Evolutionary conservation across 2,113 vertebrate genomes (phyloP).

Genomic region (Danio rerio): DNA sequence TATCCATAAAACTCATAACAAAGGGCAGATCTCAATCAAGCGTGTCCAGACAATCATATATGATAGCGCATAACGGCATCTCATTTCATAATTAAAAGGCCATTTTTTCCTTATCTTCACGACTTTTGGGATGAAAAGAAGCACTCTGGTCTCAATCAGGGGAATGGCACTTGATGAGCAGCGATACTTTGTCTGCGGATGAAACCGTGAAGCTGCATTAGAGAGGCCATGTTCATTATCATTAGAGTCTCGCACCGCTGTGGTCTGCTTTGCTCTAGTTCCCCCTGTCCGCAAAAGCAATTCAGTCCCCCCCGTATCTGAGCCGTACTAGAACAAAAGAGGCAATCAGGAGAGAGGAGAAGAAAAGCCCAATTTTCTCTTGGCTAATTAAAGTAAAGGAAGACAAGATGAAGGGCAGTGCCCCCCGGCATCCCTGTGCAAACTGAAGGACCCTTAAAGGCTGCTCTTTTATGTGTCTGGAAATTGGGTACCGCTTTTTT

Average conservation of each 20-base stretch:
- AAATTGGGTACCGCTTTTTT: conserved; percentile 51
- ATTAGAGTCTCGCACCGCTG: conserved; percentile 32
- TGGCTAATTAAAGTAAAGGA: conserved; percentile 56
- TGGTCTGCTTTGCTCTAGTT: conserved; percentile 34
- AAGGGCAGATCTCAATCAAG: neutral
- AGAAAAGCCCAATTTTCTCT: conserved; percentile 55
- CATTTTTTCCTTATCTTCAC: conserved; percentile 14
- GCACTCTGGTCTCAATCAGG: conserved; percentile 30
- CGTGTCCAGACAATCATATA: conserved; percentile 1
- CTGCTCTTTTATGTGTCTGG: conserved; percentile 53
- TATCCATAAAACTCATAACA: conserved; percentile 5
- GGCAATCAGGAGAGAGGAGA: conserved; percentile 42
- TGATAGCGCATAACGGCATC: neutral
- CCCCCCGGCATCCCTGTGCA: conserved; percentile 32
- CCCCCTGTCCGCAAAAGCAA: conserved; percentile 29
- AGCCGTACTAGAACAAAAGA: conserved; percentile 53
- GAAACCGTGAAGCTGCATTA: conserved; percentile 31
- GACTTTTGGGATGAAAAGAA: conserved; percentile 14
- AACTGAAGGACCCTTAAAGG: conserved; percentile 50
- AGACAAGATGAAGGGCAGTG: conserved; percentile 58
- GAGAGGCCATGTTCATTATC: conserved; percentile 47
- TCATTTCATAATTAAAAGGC: conserved; percentile 17
- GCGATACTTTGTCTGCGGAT: neutral
- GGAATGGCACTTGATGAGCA: conserved; percentile 31
- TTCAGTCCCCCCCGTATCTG: conserved; percentile 2